Base-by-base conservation (phyloP, 1,140 invertebrate species). In the Augochlora pura region DNA sequence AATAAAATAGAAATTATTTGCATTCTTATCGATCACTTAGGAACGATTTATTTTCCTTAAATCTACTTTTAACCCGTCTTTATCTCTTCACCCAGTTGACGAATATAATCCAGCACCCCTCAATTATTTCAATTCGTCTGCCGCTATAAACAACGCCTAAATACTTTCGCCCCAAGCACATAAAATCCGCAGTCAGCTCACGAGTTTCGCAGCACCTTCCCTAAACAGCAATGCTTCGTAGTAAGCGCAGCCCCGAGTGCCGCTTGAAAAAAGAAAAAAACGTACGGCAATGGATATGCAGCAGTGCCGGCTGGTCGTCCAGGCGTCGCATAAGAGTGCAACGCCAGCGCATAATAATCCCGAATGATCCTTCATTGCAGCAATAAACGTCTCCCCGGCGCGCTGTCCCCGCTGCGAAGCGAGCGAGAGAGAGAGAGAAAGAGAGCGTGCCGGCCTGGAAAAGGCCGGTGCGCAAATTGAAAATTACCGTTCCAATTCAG, bases 341-440 rank as follows among this genome's bases (percentile, higher is more conserved):
- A 77, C 77, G 64, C 49, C 49, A 71, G 88, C 80, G 83, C 82
- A 88, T 90, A 87, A 89, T 89, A 87, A 87, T 86, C 80, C 68
- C 68, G 66, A 62, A 80, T 75, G 82, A 84, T 87, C 80, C 80
- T 86, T 87, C 85, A 90, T 85, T 80, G 78, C n/a, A 62, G 74
- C 81, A 83, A 83, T 89, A 90, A 89, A 89, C 74, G 88, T 89
- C 88, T 75, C 63, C 63, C 46, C 23, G 16, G 65, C 12, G 67
- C 75, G 65, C 60, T 49, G 80, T 54, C 72, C 39, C 64, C 16
- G 42, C 76, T 23, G 74, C 46, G 16, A 54, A 49, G 54, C 67
- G 63, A 59, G n/a, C n/a, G n/a, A n/a, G n/a, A n/a, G n/a, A n/a
- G n/a, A n/a, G n/a, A n/a, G n/a, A n/a, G n/a, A n/a, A n/a, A n/a